phyloP scores from a whole-genome alignment of 2,113 vertebrate species.

The Copsychus sechellarum region DNA sequence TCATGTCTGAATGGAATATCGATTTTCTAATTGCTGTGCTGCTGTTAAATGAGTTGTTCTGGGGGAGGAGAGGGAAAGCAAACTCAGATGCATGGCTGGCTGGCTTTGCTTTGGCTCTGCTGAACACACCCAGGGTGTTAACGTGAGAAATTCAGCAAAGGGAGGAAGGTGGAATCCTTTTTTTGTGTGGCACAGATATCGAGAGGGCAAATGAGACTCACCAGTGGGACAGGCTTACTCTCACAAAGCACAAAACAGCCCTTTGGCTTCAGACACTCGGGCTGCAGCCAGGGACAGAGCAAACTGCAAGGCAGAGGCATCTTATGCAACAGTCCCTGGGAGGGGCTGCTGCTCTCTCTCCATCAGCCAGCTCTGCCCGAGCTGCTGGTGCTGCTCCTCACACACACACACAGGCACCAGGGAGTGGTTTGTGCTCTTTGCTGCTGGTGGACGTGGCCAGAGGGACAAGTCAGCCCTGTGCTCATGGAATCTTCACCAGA shows the following conservation, averaged over 20 bases:
- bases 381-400: not conserved
- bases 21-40: conserved; percentile 75
- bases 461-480: not conserved
- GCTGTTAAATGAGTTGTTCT: conserved; percentile 73
- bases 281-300: not conserved
- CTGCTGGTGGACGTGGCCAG: not conserved
- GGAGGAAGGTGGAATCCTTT: not conserved
- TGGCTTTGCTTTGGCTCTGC: conserved; percentile 50
- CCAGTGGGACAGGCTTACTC: not conserved
- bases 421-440: accelerated
- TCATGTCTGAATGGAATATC: conserved; percentile 55
- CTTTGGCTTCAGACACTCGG: not conserved
- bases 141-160: conserved; percentile 14
- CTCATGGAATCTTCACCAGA: not conserved
- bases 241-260: not conserved
- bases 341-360: not conserved
- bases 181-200: accelerated
- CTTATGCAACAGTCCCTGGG: not conserved
- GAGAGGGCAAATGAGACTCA: not conserved
- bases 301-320: not conserved
- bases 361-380: not conserved
- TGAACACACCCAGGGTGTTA: conserved; percentile 25
- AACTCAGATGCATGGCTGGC: conserved; percentile 34
- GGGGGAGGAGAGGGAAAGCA: conserved; percentile 16
- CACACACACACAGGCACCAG: too few relatives aligned